Evolutionary conservation across 2,888 invertebrate species (phyloP).

Genomic region (Drosophila merina): DNA sequence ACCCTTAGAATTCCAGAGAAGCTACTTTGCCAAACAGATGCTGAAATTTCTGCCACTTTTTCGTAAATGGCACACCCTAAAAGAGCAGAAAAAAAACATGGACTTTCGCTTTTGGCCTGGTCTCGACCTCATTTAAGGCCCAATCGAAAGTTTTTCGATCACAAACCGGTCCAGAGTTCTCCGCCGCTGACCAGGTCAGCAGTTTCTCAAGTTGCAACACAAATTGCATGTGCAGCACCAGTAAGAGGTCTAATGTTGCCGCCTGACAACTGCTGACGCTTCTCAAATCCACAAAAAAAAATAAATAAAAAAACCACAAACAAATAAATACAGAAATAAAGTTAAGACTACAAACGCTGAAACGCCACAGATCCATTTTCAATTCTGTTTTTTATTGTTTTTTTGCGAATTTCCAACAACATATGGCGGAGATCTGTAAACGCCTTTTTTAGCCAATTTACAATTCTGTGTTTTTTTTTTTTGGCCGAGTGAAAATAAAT

Average conservation of each 20-base stretch:
- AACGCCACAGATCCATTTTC: not conserved
- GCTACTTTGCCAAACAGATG: not conserved
- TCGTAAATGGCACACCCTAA: constrained; percentile 39
- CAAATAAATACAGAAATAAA: not conserved
- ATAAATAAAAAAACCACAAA: not conserved
- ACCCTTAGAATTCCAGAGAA: not conserved
- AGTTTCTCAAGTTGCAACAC: constrained; percentile 7
- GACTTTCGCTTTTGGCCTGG: constrained; percentile 60
- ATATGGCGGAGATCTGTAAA: constrained; percentile 43
- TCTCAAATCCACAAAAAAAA: constrained; percentile 13
- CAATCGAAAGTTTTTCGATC: constrained; percentile 54
- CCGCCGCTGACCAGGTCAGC: not conserved
- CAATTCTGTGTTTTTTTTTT: constrained; percentile 15
- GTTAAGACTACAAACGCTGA: not conserved
- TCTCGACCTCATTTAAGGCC: constrained; percentile 61
- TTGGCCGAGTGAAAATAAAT: constrained; percentile 10
- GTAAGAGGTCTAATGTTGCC: constrained; percentile 31
- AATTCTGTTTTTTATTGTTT: not conserved
- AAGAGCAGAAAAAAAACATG: not conserved
- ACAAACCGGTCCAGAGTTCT: constrained; percentile 45
- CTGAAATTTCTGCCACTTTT: not conserved
- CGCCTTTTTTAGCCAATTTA: constrained; percentile 37
- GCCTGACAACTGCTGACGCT: constrained; percentile 42
- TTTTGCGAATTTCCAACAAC: constrained; percentile 22
- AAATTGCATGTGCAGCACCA: constrained; percentile 26